These are phyloP conservation scores for Folsomia candida DNA, from an alignment of 2,888 invertebrate species.

Conservation along the genomic window DNA sequence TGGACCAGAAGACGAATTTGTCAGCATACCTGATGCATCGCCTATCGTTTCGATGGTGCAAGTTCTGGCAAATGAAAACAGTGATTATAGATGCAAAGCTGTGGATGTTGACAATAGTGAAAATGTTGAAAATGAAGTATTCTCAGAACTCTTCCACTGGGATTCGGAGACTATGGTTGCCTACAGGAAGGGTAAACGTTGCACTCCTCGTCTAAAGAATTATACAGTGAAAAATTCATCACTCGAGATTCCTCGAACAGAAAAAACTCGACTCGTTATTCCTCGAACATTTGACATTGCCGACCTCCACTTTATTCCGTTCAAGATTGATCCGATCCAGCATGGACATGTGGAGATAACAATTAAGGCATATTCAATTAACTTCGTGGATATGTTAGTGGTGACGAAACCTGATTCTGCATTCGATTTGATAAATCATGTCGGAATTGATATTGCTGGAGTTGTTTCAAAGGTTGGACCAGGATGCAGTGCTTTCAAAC, in stretches of 20 bases:
- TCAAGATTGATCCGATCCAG: not conserved
- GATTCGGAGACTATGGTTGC: not conserved
- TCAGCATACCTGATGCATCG: not conserved
- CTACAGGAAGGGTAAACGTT: not conserved
- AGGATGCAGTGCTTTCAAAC: not conserved
- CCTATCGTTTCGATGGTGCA: not conserved
- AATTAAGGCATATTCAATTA: not conserved
- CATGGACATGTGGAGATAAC: not conserved
- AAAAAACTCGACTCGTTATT: not conserved
- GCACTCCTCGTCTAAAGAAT: not conserved
- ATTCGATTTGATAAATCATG: not conserved
- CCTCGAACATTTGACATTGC: not conserved
- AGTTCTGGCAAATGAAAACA: not conserved
- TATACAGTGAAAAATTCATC: not conserved
- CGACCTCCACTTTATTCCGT: not conserved
- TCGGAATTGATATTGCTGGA: constrained; percentile 6
- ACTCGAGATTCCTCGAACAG: not conserved
- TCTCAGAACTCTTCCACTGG: not conserved
- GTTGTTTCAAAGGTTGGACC: not conserved
- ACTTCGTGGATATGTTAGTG: not conserved
- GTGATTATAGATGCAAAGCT: not conserved
- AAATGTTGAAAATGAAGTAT: not conserved
- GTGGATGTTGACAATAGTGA: not conserved
- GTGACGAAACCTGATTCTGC: not conserved
- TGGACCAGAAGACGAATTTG: not conserved